Percentiles rank a stretch among this genome's conserved stretches.
phyloP scores from a whole-genome alignment of 2,797 vertebrate species.

The Rhyacichthys aspro region DNA sequence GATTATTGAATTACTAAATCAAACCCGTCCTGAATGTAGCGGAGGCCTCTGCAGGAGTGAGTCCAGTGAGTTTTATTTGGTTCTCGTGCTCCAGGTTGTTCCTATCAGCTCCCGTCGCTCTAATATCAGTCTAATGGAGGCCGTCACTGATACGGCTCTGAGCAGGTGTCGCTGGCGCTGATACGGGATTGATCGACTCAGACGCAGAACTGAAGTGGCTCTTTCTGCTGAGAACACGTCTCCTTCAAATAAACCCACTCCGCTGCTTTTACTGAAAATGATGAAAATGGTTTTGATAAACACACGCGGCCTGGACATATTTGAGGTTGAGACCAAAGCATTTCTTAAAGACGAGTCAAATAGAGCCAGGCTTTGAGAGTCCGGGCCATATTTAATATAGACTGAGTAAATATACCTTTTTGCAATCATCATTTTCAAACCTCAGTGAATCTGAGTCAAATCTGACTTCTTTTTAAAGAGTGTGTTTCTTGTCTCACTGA shows the following conservation, averaged over 20 bases:
- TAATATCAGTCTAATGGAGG: slow-evolving; percentile 65
- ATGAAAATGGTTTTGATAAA: not conserved
- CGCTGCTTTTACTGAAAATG: not conserved
- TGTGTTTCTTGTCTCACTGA: too few species aligned
- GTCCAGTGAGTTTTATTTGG: too few species aligned
- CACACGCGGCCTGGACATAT: not conserved
- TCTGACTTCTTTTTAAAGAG: too few species aligned
- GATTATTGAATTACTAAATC: too few species aligned
- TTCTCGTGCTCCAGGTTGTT: too few species aligned
- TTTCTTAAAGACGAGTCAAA: not conserved
- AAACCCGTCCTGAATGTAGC: too few species aligned
- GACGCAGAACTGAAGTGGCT: not conserved
- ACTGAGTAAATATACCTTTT: too few species aligned
- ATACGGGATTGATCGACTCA: slow-evolving; percentile 54
- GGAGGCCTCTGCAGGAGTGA: too few species aligned
- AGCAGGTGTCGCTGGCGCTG: slow-evolving; percentile 56
- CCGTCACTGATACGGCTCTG: slow-evolving; percentile 69
- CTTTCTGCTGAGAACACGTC: not conserved
- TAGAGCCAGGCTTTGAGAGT: not conserved
- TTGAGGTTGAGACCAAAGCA: not conserved
- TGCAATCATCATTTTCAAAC: too few species aligned
- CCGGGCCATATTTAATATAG: too few species aligned
- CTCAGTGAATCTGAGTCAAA: too few species aligned
- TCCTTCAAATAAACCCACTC: not conserved
- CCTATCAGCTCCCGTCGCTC: slow-evolving; percentile 57